Evolutionary conservation across 2,888 invertebrate genomes (phyloP).

Genomic region (Rhagonycha lutea): DNA sequence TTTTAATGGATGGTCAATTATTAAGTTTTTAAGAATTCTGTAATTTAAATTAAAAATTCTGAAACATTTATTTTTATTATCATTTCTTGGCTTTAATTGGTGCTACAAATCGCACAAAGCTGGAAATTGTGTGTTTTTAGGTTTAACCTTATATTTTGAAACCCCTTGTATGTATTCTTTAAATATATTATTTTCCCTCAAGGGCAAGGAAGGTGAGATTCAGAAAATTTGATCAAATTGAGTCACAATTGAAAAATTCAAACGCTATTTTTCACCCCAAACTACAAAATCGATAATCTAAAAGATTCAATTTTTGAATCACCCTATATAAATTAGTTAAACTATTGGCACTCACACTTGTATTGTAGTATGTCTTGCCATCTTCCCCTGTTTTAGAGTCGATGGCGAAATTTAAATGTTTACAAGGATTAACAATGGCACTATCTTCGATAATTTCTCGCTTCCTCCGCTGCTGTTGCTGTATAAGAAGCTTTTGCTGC

Average conservation of each 20-base stretch:
- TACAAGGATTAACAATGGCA: constrained; percentile 33
- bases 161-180: not conserved
- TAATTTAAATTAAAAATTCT: no score
- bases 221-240: no score
- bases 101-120: no score
- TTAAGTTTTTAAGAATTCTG: no score
- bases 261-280: no score
- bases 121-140: not conserved
- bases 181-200: not conserved
- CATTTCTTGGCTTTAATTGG: no score
- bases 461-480: constrained; percentile 8
- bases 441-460: not conserved
- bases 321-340: not conserved
- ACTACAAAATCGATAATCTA: no score
- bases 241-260: not conserved
- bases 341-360: constrained; percentile 59
- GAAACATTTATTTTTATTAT: no score
- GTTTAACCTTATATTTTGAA: not conserved
- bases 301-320: no score
- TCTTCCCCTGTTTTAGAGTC: constrained; percentile 53
- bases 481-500: constrained; percentile 17
- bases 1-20: no score
- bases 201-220: not conserved
- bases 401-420: constrained; percentile 60
- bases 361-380: constrained; percentile 65